phyloP scores from a whole-genome alignment of 2,888 invertebrate species.

The Nemurella pictetii region DNA sequence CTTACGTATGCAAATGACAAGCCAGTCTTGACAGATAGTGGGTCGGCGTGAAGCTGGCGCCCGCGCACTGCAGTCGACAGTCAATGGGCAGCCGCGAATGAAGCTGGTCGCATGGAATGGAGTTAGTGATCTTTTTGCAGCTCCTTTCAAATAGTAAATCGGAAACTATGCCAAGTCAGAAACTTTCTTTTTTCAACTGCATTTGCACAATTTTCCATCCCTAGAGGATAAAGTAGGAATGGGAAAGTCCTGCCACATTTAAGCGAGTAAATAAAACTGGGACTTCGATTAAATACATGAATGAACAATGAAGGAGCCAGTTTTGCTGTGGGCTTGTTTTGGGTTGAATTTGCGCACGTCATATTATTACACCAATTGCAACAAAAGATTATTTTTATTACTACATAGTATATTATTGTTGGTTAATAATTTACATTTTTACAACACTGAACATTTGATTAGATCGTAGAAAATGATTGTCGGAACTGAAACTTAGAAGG shows the following conservation, averaged over 20 bases:
- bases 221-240: too few species aligned
- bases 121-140: neutral
- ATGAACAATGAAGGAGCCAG: too few species aligned
- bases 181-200: too few species aligned
- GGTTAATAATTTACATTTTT: neutral
- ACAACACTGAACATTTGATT: neutral
- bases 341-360: too few species aligned
- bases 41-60: neutral
- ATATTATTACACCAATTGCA: neutral
- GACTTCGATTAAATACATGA: too few species aligned
- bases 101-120: neutral
- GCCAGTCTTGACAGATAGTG: neutral
- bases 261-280: too few species aligned
- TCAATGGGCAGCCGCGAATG: neutral
- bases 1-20: constrained; percentile 31
- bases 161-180: neutral
- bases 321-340: too few species aligned
- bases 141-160: neutral
- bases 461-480: neutral
- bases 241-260: too few species aligned
- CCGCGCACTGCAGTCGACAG: neutral
- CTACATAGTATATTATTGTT: too few species aligned
- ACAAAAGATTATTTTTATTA: neutral
- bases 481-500: neutral
- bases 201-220: too few species aligned